Percentiles rank a stretch among this genome's conserved stretches.
phyloP scores from a whole-genome alignment of 1,140 invertebrate species.

The Samia ricini region DNA sequence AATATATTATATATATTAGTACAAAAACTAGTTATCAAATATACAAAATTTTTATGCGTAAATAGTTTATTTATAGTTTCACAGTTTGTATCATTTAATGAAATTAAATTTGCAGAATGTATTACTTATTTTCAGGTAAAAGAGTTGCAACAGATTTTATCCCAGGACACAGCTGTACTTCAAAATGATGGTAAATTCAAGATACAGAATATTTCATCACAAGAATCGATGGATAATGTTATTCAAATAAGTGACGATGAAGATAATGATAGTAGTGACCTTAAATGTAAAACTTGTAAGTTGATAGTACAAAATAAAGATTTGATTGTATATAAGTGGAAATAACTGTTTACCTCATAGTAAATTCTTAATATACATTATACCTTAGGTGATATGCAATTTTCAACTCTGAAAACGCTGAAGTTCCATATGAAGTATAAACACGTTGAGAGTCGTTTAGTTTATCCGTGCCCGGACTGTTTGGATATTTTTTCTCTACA shows the following conservation, averaged over 20 bases:
- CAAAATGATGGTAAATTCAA: constrained; percentile 80
- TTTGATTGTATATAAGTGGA: neutral
- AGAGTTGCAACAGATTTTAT: constrained; percentile 77
- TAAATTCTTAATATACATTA: neutral
- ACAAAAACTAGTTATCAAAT: too few relatives aligned
- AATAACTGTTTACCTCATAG: neutral
- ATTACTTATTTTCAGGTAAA: constrained; percentile 76
- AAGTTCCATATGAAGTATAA: constrained; percentile 83
- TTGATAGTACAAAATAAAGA: constrained; percentile 10
- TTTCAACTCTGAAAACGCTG: constrained; percentile 84
- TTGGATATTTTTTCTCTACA: constrained; percentile 83
- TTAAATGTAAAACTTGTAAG: constrained; percentile 67
- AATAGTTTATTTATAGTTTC: too few relatives aligned
- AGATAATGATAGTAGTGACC: constrained; percentile 39
- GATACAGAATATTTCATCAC: constrained; percentile 40
- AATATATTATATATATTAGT: too few relatives aligned
- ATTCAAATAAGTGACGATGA: constrained; percentile 74
- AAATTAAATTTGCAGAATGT: too few relatives aligned
- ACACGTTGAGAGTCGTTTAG: constrained; percentile 81
- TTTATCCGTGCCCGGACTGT: constrained; percentile 84
- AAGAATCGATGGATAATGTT: constrained; percentile 47
- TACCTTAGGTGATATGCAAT: constrained; percentile 79
- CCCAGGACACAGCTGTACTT: constrained; percentile 76
- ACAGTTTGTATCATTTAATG: too few relatives aligned
- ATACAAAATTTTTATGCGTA: too few relatives aligned